Evolutionary conservation across 2,888 invertebrate genomes (phyloP), one percentile per base, ranked within the genome.

Genomic region (Iphiclides podalirius): DNA sequence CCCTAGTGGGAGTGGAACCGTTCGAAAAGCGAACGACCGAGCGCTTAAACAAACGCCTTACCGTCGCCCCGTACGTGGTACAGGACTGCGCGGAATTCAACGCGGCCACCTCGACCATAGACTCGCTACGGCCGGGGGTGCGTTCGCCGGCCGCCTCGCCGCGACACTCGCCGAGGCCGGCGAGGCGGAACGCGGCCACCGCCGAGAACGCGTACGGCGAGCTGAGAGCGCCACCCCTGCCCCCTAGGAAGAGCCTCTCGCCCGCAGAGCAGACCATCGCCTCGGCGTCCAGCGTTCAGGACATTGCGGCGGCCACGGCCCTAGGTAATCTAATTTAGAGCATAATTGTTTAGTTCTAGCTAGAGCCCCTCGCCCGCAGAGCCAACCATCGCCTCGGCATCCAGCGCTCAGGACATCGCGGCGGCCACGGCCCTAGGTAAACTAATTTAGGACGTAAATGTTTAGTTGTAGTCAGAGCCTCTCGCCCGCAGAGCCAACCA

Each of bases 81-180:
- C 67, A 92, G 92, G 92, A 92, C 55, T 91, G 91, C 79, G 83
- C 84, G 9, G 92, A 91, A 53, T 92, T 92, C 79, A 92, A 92
- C 75, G 91, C 92, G 9, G 92, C 92, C 0, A 91, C 92, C 1
- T 91, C 91, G 1, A 91, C 90, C 0, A 89, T 92, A 52, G 92
- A 90, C 58, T 91, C 90, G 1, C 75, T 92, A 0, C 75, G 87
- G 0, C 86, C 86, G 0, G 72, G 75, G 0, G 79, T 73, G 0
- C 86, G 91, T 0, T 91, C 91, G 33, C 92, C 92, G 4, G 86
- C 83, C 12, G 90, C 90, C 0, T 92, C 92, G 0, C 92, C 92
- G 0, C 83, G 91, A 0, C 80, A 90, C 55, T 86, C 78, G 7
- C 87, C 86, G 0, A 66, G 49, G 0, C 44, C 49, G 6, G 35